Conservation (phyloP, 30 jellyfish, hydroid and myxozoan species). For the Haliclystus octoradiatus region DNA sequence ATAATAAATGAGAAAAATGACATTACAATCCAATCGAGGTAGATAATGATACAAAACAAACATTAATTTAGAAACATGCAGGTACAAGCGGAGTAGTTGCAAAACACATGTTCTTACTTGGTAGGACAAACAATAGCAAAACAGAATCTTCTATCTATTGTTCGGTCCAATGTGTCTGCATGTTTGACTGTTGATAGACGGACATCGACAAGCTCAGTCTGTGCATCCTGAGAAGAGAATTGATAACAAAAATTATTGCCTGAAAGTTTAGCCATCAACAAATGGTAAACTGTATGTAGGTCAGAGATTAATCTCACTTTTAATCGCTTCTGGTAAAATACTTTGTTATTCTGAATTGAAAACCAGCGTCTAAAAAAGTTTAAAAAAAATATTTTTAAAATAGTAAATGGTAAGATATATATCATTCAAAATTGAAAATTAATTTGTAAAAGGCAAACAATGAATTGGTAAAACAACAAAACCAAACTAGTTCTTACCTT, state of each 20-base stretch:
- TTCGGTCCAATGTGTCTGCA: conserved; percentile 65
- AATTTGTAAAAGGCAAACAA: neutral
- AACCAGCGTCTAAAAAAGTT: conserved; percentile 82
- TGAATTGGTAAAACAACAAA: too few species aligned
- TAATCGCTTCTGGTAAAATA: conserved; percentile 67
- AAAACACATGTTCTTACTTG: conserved; percentile 79
- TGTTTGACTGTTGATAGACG: conserved; percentile 85
- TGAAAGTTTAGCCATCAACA: too few species aligned
- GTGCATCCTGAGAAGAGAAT: conserved; percentile 34
- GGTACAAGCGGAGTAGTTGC: too few species aligned
- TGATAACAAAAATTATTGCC: neutral
- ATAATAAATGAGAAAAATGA: too few species aligned
- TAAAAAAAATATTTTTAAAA: neutral
- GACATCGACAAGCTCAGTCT: conserved; percentile 87
- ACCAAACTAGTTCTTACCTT: too few species aligned
- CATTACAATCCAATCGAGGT: too few species aligned
- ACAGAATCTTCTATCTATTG: conserved; percentile 41
- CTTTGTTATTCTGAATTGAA: conserved; percentile 77
- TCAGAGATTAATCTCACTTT: conserved; percentile 17
- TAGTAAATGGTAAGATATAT: too few species aligned
- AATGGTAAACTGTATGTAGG: too few species aligned
- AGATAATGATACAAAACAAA: neutral
- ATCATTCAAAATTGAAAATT: too few species aligned
- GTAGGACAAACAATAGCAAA: conserved; percentile 93
- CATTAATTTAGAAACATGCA: neutral